A percentile compares a stretch with the other conserved stretches of the same genome.
These are phyloP conservation scores for Argyresthia goedartella DNA, from an alignment of 2,888 invertebrate genomes.

Conservation along the genomic window DNA sequence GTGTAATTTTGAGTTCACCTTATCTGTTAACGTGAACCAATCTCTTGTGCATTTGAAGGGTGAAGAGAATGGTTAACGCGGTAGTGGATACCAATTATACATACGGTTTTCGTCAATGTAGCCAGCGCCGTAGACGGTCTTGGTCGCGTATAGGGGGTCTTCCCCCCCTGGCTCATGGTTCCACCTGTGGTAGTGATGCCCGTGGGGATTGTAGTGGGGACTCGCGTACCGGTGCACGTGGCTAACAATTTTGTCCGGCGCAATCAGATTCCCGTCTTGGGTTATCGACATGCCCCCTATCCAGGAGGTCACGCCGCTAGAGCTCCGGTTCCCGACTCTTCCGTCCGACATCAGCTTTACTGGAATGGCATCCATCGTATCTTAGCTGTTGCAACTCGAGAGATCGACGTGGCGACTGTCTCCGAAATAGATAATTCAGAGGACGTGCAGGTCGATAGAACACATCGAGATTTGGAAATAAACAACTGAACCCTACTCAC, in stretches of 20 bases:
- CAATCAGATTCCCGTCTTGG: slow-evolving; percentile 63
- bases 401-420: slow-evolving; percentile 49
- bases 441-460: slow-evolving; percentile 45
- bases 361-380: slow-evolving; percentile 67
- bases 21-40: slow-evolving; percentile 33
- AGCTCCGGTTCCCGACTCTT: slow-evolving; percentile 53
- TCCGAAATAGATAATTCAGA: not conserved
- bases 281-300: slow-evolving; percentile 69
- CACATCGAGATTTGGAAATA: slow-evolving; percentile 30
- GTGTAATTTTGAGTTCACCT: slow-evolving; percentile 36
- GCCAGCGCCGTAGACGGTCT: slow-evolving; percentile 68
- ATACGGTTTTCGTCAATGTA: slow-evolving; percentile 69
- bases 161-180: slow-evolving; percentile 65
- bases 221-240: slow-evolving; percentile 65
- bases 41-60: slow-evolving; percentile 20
- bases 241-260: slow-evolving; percentile 63
- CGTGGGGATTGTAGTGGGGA: slow-evolving; percentile 65
- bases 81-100: slow-evolving; percentile 29
- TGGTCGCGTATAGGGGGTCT: slow-evolving; percentile 65
- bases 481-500: slow-evolving; percentile 37
- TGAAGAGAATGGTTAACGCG: slow-evolving; percentile 28
- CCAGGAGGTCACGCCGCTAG: slow-evolving; percentile 56
- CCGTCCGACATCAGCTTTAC: slow-evolving; percentile 69
- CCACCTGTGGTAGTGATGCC: slow-evolving; percentile 63
- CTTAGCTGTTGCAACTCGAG: slow-evolving; percentile 52